These are phyloP conservation scores for Aurelia coerulea DNA, from an alignment of 30 jellyfish, hydroid and myxozoan species.

Conservation along the genomic window DNA sequence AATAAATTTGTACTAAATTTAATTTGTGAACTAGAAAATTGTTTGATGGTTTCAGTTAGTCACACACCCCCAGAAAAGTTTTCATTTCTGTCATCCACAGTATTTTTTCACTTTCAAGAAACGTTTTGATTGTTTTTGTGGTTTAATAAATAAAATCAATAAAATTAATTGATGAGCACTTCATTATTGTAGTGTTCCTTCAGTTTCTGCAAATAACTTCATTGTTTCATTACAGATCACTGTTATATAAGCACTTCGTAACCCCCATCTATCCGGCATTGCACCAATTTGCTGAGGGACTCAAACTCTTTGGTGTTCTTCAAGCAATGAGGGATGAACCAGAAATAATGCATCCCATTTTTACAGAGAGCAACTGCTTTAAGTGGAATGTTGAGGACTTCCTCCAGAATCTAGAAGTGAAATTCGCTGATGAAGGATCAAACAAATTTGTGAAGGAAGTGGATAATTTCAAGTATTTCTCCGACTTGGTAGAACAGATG, in stretches of 20 bases:
- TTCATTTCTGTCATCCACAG: no score
- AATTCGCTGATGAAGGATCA: no score
- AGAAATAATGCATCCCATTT: neutral
- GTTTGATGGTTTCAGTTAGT: no score
- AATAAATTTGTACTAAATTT: no score
- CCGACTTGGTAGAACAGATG: constrained; percentile 26
- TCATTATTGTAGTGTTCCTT: neutral
- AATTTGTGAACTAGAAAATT: no score
- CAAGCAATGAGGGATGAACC: neutral
- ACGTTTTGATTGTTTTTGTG: no score
- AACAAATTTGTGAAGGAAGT: constrained; percentile 1
- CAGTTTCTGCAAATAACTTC: neutral
- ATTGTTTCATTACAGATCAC: constrained; percentile 2
- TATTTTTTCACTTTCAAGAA: no score
- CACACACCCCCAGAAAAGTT: no score
- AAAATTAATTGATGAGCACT: neutral
- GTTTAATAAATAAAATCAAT: neutral
- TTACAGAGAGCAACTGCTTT: neutral
- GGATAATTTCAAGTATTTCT: constrained; percentile 20
- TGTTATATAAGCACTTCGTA: neutral
- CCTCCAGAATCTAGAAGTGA: no score
- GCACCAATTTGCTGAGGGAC: constrained; percentile 20
- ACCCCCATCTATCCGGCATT: constrained; percentile 1
- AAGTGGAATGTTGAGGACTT: no score
- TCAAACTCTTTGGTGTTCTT: constrained; percentile 16